A percentile compares a stretch with the other conserved stretches of the same genome.
phyloP scores from a whole-genome alignment of 2,888 invertebrate genomes.

The Lydus trimaculatus region DNA sequence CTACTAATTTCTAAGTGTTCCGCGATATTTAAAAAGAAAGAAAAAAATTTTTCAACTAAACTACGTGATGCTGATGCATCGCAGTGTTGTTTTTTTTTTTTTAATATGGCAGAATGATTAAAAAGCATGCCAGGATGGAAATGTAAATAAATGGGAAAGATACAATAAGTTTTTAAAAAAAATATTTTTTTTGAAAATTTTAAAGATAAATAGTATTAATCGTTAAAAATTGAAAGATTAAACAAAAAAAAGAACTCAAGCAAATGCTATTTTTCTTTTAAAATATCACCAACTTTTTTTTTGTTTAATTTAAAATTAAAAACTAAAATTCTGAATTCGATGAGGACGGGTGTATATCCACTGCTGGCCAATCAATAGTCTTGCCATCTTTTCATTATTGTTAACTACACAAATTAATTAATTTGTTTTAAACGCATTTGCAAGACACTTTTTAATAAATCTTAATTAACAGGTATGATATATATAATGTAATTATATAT shows the following conservation, averaged over 20 bases:
- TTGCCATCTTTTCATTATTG: conserved; percentile 26
- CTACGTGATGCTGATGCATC: conserved; percentile 50
- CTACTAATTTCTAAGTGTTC: conserved; percentile 49
- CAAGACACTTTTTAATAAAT: conserved; percentile 50
- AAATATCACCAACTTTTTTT: conserved; percentile 59
- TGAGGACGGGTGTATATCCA: conserved; percentile 57
- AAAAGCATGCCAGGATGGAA: conserved; percentile 45
- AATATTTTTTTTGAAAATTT: neutral
- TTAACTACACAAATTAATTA: conserved; percentile 37
- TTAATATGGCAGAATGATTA: conserved; percentile 25
- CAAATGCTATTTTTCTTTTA: conserved; percentile 50
- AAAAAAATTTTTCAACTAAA: conserved; percentile 36
- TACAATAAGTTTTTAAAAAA: neutral
- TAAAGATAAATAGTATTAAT: conserved; percentile 3
- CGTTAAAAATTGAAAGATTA: conserved; percentile 2
- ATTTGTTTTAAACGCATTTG: conserved; percentile 41
- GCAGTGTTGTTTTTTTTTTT: too few species aligned
- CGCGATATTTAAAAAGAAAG: conserved; percentile 34
- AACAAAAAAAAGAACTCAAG: conserved; percentile 44
- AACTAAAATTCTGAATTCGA: conserved; percentile 42
- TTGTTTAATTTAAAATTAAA: conserved; percentile 31
- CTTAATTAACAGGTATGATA: conserved; percentile 42
- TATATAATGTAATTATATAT: neutral
- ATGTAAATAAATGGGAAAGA: neutral
- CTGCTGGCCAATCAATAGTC: conserved; percentile 51